These are phyloP conservation scores for Ectemnius cavifrons DNA, from an alignment of 2,888 invertebrate genomes.

Conservation along the genomic window DNA sequence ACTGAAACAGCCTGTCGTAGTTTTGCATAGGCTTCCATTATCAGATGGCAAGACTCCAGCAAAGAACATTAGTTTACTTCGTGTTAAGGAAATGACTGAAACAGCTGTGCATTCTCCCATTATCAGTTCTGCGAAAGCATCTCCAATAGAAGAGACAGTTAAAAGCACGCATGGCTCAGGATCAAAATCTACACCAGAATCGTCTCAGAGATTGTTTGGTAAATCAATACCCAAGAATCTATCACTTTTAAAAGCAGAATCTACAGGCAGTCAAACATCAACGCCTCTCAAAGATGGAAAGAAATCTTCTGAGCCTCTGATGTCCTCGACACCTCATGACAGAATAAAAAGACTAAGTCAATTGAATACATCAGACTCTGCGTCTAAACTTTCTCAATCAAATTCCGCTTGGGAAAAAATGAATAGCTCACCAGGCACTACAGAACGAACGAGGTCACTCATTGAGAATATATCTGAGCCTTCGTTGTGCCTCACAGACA, in stretches of 20 bases:
- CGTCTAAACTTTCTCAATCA: background rate
- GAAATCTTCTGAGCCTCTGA: slow-evolving; percentile 1
- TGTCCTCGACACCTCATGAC: slow-evolving; percentile 30
- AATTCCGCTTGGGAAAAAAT: background rate
- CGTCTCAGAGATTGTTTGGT: background rate
- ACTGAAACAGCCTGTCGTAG: slow-evolving; percentile 26
- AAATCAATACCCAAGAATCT: background rate
- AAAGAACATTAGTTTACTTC: background rate
- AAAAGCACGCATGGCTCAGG: background rate
- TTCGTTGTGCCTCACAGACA: background rate
- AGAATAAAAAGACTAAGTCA: background rate
- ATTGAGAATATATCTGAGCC: background rate
- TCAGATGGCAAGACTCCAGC: background rate
- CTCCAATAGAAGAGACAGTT: background rate
- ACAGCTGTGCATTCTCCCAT: slow-evolving; percentile 23
- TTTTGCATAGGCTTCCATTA: slow-evolving; percentile 20
- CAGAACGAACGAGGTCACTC: background rate
- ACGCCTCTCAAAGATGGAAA: background rate
- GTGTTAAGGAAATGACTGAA: slow-evolving; percentile 14
- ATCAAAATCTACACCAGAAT: too few relatives aligned
- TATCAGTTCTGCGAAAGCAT: background rate
- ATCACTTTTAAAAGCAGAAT: background rate
- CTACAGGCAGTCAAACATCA: background rate
- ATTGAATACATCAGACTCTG: slow-evolving; percentile 9
- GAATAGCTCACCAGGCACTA: background rate